These are phyloP conservation scores for Cephus cinctus DNA, from an alignment of 1,140 invertebrate species.

Conservation along the genomic window DNA sequence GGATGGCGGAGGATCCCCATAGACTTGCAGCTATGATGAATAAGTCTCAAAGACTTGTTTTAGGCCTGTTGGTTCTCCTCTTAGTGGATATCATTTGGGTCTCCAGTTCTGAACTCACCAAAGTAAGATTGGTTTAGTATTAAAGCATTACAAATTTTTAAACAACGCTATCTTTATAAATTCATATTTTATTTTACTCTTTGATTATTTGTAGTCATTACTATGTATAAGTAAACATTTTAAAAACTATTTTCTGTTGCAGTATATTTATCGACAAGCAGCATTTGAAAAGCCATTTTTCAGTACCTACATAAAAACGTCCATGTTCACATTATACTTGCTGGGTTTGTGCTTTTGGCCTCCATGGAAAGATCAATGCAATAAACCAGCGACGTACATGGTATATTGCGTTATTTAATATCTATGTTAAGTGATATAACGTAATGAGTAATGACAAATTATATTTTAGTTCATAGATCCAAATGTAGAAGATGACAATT, in stretches of 20 bases:
- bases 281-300: constrained; percentile 86
- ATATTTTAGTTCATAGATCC: constrained; percentile 64
- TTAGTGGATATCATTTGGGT: constrained; percentile 88
- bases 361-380: constrained; percentile 79
- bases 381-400: constrained; percentile 65
- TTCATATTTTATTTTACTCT: constrained; percentile 5
- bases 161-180: constrained; percentile 8
- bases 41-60: constrained; percentile 71
- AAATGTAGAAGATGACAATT: constrained; percentile 68
- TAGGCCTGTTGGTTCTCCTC: constrained; percentile 75
- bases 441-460: background rate
- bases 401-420: constrained; percentile 43
- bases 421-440: background rate
- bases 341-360: constrained; percentile 79
- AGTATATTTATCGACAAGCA: constrained; percentile 82
- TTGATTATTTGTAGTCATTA: constrained; percentile 7
- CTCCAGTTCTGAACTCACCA: constrained; percentile 79
- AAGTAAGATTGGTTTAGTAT: constrained; percentile 58
- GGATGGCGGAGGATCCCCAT: constrained; percentile 53
- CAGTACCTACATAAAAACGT: constrained; percentile 84
- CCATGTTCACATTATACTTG: constrained; percentile 83
- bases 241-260: constrained; percentile 41
- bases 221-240: background rate
- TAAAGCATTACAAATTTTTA: constrained; percentile 1
- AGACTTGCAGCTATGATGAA: constrained; percentile 59